Evolutionary conservation across 92 coral and sea anemone genomes (phyloP).

Genomic region (Isaurus tuberculatus): DNA sequence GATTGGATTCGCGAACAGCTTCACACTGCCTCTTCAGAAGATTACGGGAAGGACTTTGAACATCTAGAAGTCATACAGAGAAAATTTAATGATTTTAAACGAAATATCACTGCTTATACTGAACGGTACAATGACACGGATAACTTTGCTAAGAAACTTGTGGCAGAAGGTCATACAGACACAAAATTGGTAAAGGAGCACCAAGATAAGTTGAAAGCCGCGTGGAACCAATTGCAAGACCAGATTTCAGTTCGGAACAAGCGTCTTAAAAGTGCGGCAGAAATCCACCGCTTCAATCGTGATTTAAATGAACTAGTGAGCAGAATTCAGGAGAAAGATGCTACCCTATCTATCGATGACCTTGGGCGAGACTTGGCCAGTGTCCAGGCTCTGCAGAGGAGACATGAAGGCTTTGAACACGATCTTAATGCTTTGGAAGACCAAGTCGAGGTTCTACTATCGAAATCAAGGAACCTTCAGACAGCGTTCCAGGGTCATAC

Average conservation of each 20-base stretch:
- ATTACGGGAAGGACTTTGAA: conserved; percentile 97
- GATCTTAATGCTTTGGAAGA: conserved; percentile 79
- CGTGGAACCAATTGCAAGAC: conserved; percentile 94
- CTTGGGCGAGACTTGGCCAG: conserved; percentile 93
- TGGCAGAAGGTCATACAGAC: conserved; percentile 97
- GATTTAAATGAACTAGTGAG: conserved; percentile 92
- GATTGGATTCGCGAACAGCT: conserved; percentile 96
- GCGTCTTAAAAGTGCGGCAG: conserved; percentile 93
- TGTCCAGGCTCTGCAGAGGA: conserved; percentile 90
- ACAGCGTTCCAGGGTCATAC: conserved; percentile 93
- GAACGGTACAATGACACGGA: conserved; percentile 84
- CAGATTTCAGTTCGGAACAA: conserved; percentile 81
- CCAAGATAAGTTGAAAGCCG: conserved; percentile 92
- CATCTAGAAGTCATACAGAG: conserved; percentile 89
- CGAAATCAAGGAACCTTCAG: conserved; percentile 79
- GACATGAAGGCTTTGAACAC: conserved; percentile 87
- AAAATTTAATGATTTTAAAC: conserved; percentile 87
- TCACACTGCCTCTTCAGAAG: conserved; percentile 88
- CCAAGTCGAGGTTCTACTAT: conserved; percentile 70
- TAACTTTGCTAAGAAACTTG: conserved; percentile 88
- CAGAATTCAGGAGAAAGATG: conserved; percentile 93
- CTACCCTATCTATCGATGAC: conserved; percentile 81
- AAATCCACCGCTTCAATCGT: conserved; percentile 93
- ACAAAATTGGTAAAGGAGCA: conserved; percentile 91
- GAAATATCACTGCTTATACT: conserved; percentile 73